A percentile compares a stretch with the other conserved stretches of the same genome.
Evolutionary conservation across 2,113 vertebrate species (phyloP).

Genomic region (Dinomys branickii): DNA sequence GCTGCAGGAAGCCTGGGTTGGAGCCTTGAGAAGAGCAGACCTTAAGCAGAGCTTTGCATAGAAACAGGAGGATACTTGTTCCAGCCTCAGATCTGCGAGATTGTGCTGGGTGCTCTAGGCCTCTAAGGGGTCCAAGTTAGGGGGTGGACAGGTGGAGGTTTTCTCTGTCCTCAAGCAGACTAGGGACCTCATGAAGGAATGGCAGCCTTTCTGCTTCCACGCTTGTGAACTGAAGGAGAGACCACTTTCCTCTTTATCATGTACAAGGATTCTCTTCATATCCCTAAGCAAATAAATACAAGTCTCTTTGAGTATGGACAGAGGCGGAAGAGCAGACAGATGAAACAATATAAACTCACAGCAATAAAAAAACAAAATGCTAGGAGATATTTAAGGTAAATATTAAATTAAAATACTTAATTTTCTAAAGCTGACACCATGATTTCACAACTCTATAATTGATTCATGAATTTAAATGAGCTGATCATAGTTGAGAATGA

Average conservation of each 20-base stretch:
- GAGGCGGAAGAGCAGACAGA: background rate
- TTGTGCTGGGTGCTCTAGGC: too few relatives aligned
- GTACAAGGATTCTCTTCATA: rapidly evolving
- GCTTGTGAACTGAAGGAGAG: background rate
- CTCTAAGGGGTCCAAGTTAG: background rate
- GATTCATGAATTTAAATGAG: background rate
- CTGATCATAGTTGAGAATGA: background rate
- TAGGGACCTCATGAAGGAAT: background rate
- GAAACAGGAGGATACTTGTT: background rate
- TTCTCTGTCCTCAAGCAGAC: background rate
- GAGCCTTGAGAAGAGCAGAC: background rate
- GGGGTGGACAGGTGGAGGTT: too few relatives aligned
- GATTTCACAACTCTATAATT: background rate
- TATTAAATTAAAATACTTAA: background rate
- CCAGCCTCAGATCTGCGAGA: too few relatives aligned
- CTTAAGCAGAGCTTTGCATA: background rate
- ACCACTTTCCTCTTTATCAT: too few relatives aligned
- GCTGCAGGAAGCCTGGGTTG: background rate
- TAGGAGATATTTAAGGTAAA: background rate
- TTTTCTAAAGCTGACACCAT: background rate
- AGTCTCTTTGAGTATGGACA: background rate
- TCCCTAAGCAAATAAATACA: background rate
- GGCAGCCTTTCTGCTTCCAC: background rate
- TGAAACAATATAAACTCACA: background rate
- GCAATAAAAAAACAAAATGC: background rate